phyloP scores from a whole-genome alignment of 1,140 invertebrate genomes.

The Calephelis nemesis region DNA sequence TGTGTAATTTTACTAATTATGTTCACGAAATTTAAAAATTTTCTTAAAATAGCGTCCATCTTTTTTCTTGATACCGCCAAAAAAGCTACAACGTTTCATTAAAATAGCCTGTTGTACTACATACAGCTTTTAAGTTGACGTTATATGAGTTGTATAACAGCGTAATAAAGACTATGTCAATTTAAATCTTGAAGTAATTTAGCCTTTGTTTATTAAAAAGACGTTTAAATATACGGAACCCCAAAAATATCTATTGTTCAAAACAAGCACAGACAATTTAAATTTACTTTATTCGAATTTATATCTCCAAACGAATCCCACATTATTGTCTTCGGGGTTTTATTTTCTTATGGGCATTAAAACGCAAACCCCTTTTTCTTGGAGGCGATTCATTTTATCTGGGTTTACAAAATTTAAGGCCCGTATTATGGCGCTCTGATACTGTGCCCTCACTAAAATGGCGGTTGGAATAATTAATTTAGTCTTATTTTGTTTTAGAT shows the following conservation, averaged over 20 bases:
- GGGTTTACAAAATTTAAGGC: constrained; percentile 74
- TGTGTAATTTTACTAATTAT: too few relatives aligned
- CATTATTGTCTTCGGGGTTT: constrained; percentile 76
- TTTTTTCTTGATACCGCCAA: too few relatives aligned
- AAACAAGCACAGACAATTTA: constrained; percentile 15
- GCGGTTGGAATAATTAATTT: constrained; percentile 73
- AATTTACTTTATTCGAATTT: constrained; percentile 74
- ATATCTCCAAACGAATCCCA: constrained; percentile 74
- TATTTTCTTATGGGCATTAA: constrained; percentile 78
- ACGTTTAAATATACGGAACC: not conserved
- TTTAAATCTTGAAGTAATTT: too few relatives aligned
- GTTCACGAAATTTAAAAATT: too few relatives aligned
- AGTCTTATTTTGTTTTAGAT: constrained; percentile 62
- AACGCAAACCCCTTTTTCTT: constrained; percentile 76
- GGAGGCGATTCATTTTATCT: constrained; percentile 75
- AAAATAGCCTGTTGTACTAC: too few relatives aligned
- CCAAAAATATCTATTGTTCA: not conserved
- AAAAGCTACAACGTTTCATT: too few relatives aligned
- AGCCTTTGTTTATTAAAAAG: too few relatives aligned
- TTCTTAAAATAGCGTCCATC: too few relatives aligned
- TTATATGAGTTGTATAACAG: too few relatives aligned
- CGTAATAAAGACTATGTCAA: too few relatives aligned
- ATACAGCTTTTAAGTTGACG: too few relatives aligned
- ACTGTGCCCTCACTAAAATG: constrained; percentile 43
- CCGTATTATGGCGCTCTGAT: constrained; percentile 59